These are phyloP conservation scores for Channallabes apus DNA, from an alignment of 2,797 vertebrate genomes.

Conservation along the genomic window DNA sequence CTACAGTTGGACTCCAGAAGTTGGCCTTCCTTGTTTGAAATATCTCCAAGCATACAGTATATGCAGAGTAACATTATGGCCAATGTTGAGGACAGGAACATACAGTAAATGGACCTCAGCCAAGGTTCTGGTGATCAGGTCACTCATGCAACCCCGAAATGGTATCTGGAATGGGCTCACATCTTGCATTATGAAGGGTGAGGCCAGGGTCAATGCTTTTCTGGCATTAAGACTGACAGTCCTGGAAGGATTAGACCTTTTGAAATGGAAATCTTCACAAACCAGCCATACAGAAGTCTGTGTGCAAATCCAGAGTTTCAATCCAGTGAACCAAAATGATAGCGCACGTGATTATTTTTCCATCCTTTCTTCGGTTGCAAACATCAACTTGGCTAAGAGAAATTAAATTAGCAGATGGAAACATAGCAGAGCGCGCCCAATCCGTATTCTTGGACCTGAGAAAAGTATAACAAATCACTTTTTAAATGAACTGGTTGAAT, in stretches of 20 bases:
- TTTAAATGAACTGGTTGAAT: slow-evolving; percentile 22
- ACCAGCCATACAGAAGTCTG: neutral
- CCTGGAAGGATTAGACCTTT: neutral
- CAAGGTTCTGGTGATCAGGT: neutral
- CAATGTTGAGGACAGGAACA: neutral
- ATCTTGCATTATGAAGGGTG: neutral
- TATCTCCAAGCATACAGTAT: neutral
- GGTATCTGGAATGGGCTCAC: neutral
- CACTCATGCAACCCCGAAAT: neutral
- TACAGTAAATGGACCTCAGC: neutral
- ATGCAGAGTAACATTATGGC: neutral
- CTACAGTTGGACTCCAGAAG: neutral
- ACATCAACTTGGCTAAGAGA: neutral
- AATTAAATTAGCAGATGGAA: slow-evolving; percentile 20
- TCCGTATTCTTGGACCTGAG: slow-evolving; percentile 5
- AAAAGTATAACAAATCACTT: slow-evolving; percentile 12
- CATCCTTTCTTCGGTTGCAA: neutral
- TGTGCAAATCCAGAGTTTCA: neutral
- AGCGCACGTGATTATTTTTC: neutral
- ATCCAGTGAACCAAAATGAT: neutral
- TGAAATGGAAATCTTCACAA: neutral
- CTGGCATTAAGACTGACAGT: neutral
- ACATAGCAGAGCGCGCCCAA: neutral
- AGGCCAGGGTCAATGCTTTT: neutral
- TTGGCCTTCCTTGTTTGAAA: neutral